A percentile compares a stretch with the other conserved stretches of the same genome.
phyloP scores from a whole-genome alignment of 2,888 invertebrate species.

The Mystacides longicornis region DNA sequence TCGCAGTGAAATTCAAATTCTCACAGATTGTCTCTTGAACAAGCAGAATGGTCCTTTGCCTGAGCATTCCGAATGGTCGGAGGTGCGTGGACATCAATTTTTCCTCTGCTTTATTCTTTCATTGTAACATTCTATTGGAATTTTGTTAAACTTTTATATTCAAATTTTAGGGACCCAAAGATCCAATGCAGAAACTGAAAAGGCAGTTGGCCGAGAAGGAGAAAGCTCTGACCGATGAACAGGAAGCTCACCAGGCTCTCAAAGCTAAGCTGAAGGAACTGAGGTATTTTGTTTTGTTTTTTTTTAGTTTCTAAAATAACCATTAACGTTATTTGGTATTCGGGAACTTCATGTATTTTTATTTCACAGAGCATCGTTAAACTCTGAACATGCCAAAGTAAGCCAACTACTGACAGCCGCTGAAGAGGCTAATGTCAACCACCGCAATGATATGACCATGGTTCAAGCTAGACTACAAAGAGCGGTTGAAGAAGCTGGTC shows the following conservation, averaged over 20 bases:
- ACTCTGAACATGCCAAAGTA: conserved; percentile 56
- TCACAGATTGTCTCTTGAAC: conserved; percentile 83
- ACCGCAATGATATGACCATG: conserved; percentile 55
- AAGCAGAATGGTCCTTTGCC: conserved; percentile 76
- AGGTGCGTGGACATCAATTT: conserved; percentile 41
- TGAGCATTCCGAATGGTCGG: conserved; percentile 77
- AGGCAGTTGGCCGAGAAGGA: conserved; percentile 86
- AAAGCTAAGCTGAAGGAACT: conserved; percentile 75
- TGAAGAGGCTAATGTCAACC: conserved; percentile 48
- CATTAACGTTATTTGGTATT: too few relatives aligned
- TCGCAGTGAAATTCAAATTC: conserved; percentile 79
- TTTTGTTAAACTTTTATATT: not conserved
- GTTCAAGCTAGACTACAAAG: conserved; percentile 57
- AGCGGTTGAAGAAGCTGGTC: conserved; percentile 53
- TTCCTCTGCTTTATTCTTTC: not conserved
- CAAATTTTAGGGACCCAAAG: conserved; percentile 60
- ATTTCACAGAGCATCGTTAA: conserved; percentile 47
- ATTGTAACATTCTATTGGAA: not conserved
- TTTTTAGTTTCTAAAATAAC: too few relatives aligned
- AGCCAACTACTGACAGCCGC: conserved; percentile 46
- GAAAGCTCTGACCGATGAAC: conserved; percentile 64
- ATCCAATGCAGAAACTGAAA: conserved; percentile 78
- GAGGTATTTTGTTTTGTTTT: conserved; percentile 36
- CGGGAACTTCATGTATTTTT: too few relatives aligned
- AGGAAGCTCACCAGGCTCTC: conserved; percentile 65